Base-by-base conservation (phyloP, 1,140 invertebrate species). In the Apis dorsata region DNA sequence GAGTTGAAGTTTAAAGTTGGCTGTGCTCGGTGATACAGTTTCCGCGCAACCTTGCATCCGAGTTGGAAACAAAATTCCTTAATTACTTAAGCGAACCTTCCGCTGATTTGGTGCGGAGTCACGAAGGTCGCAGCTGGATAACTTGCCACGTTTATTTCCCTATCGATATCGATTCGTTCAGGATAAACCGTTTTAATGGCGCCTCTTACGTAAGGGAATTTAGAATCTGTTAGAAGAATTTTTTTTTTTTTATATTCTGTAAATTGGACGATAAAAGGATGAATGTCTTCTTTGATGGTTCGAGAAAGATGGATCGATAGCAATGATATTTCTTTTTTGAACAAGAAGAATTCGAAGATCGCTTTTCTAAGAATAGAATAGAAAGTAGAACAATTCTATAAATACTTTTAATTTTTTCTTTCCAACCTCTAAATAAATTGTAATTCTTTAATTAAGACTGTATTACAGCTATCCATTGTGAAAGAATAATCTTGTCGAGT, bases 61-160 rank as follows among this genome's bases (percentile, higher is more conserved):
- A 62, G 44, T 53, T 71, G 3, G 10, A 34, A 71, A 63, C 44
- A 63, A 74, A 74, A 74, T 81, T 81, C 60, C 70, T 57, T 81
- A 80, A 80, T 80, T 80, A 80, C 4, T 44, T 34, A 53, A 34
- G n/a, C 24, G 55, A 53, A n/a, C 49, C 66, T n/a, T 8, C 15
- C 13, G 13, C 1, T 17, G 59, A 28, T 55, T 65, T 17, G 44
- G 9, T 28, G 9, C 7, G 4, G 21, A 57, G 28, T 81, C 57
- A 5, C 17, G n/a, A 75, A 49, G 28, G 63, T 53, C 63, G 51
- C 21, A 81, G 51, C 15, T 66, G 71, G 49, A 19, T 34, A 57
- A n/a, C 65, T 49, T 12, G 15, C 49, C 13, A 19, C 19, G 49
- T 63, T 72, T 15, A 13, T 34, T 49, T 66, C 15, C 15, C 11